phyloP scores from a whole-genome alignment of 2,113 vertebrate species.

The Rhombomys opimus region DNA sequence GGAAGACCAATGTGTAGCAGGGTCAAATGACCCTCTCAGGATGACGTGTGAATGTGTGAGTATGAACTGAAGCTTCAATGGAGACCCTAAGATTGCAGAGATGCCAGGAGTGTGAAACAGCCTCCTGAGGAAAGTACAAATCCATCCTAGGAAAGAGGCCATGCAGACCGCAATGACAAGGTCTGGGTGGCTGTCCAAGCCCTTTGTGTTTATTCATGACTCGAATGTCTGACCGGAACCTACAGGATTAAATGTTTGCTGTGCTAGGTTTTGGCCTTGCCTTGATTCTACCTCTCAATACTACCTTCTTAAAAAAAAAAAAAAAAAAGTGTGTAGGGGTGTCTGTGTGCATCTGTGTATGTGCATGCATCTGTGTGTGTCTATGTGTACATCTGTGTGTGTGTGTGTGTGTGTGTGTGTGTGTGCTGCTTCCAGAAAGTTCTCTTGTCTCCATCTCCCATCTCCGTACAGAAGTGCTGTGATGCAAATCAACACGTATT shows the following conservation, averaged over 20 bases:
- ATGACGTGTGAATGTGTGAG: neutral
- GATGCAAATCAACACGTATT: neutral
- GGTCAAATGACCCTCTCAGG: neutral
- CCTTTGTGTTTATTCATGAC: no score
- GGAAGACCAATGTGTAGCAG: neutral
- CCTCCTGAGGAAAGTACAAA: neutral
- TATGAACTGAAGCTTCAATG: neutral
- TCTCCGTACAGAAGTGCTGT: neutral
- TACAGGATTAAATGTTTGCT: neutral
- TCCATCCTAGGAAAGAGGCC: neutral
- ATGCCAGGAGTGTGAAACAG: neutral
- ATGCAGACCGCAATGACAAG: neutral
- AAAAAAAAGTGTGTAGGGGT: no score
- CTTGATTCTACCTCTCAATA: neutral
- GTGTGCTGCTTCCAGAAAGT: neutral
- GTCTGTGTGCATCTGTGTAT: no score
- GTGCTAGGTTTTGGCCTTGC: neutral
- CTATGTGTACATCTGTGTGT: no score
- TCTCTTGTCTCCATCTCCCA: neutral
- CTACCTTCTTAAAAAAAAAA: neutral
- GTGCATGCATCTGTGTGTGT: no score
- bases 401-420: neutral
- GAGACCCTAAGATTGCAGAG: neutral
- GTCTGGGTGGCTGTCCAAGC: no score
- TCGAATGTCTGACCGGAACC: neutral